Base-by-base conservation (phyloP, 2,888 invertebrate genomes). In the Baronia brevicornis region DNA sequence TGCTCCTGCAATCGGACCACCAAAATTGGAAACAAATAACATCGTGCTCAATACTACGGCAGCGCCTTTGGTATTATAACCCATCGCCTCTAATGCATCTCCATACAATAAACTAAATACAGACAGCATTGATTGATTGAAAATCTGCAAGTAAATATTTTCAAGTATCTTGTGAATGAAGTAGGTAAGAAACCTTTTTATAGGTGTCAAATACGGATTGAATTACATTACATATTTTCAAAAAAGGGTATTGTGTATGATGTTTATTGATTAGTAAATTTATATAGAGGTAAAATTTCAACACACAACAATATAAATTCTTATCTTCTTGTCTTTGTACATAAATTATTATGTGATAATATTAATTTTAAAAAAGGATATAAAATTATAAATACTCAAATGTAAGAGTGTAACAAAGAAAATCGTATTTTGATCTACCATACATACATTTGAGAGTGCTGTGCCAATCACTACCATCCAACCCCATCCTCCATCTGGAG, bases 401-500 rank as follows among this genome's bases (percentile, higher is more conserved):
- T 13, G n/a, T 12, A 6, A 5, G n/a, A 13, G 7, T 4, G 14
- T 7, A 1, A 24, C 13, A 7, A 1, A 22, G 22, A 2, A 22
- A 22, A 9, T 22, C n/a, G n/a, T n/a, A n/a, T n/a, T n/a, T n/a
- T n/a, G n/a, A 5, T 10, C 3, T 7, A n/a, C 11, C 4, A 11
- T 53, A 85, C 87, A 86, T 72, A 91, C 91, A 71, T 91, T 91
- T 38, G 87, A 86, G 5, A 89, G 41, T 23, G 89, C 90, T 11
- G 88, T 86, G 21, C 91, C 91, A 28, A 88, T 55, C 3, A 91
- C 80, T 1, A 91, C 86, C 68, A 90, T 82, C 91, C 91, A 91
- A 0, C 91, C 91, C 89, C 89, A 91, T 1, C 91, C 91, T 18
- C 91, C 91, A 59, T 92, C 89, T 0, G 91, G 91, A 1, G 87